Evolutionary conservation across 2,888 invertebrate species (phyloP).

Genomic region (Pseudococcus viburni): DNA sequence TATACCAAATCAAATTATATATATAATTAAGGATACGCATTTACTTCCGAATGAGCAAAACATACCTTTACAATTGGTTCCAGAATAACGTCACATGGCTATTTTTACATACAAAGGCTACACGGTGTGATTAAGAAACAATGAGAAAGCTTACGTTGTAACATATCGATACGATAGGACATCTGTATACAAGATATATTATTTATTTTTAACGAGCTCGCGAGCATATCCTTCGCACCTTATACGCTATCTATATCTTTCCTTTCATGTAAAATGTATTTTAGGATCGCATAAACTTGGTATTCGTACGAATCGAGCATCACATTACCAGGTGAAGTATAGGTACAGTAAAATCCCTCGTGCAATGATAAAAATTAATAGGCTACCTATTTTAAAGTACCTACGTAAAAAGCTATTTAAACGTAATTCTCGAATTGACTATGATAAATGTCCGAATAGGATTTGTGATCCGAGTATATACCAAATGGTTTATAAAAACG

Average conservation of each 20-base stretch:
- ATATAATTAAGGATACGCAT: neutral
- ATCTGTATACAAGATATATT: neutral
- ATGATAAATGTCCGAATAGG: conserved; percentile 3
- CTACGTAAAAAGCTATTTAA: neutral
- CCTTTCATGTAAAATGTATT: neutral
- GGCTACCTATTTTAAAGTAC: neutral
- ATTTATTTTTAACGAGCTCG: neutral
- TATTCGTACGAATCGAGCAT: neutral
- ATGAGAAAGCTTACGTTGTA: too few species aligned
- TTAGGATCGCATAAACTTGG: neutral
- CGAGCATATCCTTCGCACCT: neutral
- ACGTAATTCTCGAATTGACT: neutral
- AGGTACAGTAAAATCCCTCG: neutral
- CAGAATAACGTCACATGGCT: too few species aligned
- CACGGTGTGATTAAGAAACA: too few species aligned
- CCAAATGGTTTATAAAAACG: neutral
- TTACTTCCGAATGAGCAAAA: neutral
- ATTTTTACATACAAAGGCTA: too few species aligned
- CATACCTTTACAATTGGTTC: neutral
- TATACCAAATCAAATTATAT: neutral
- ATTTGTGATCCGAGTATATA: neutral
- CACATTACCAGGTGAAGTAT: neutral
- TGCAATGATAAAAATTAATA: neutral
- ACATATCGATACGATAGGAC: too few species aligned
- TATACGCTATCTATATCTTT: neutral